Evolutionary conservation across 2,888 invertebrate genomes (phyloP).

Genomic region (Daptonema setosum): DNA sequence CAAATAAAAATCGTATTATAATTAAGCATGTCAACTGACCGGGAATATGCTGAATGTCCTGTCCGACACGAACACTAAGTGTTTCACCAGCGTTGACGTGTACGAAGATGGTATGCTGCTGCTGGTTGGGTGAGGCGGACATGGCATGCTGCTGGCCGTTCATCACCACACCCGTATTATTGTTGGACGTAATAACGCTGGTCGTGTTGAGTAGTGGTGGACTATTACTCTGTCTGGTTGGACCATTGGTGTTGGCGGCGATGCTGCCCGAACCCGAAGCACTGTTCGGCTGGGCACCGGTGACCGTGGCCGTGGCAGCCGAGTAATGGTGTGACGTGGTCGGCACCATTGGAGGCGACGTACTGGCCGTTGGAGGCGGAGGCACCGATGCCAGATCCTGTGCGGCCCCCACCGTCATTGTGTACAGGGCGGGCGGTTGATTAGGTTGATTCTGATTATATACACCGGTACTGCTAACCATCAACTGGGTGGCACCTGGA

Average conservation of each 20-base stretch:
- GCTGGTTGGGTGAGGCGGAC: background rate
- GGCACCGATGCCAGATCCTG: background rate
- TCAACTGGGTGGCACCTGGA: background rate
- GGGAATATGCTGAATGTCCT: constrained; percentile 48
- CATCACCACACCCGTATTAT: background rate
- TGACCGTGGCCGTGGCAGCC: background rate
- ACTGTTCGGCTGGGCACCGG: background rate
- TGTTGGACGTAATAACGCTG: background rate
- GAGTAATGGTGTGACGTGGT: background rate
- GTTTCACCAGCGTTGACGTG: constrained; percentile 46
- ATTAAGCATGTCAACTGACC: constrained; percentile 35
- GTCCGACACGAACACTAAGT: constrained; percentile 48
- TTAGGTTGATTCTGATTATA: background rate
- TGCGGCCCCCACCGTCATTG: background rate
- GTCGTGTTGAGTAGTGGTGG: background rate
- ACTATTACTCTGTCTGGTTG: background rate
- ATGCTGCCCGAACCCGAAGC: background rate
- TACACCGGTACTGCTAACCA: background rate
- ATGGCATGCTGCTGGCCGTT: background rate
- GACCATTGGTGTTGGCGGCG: background rate
- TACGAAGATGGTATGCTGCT: background rate
- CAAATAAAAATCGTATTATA: background rate
- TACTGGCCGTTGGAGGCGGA: background rate
- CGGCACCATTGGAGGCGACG: background rate
- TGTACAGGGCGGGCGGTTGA: background rate